A percentile compares a stretch with the other conserved stretches of the same genome.
These are phyloP conservation scores for Neuroterus valhalla DNA, from an alignment of 1,140 invertebrate genomes.

Conservation along the genomic window DNA sequence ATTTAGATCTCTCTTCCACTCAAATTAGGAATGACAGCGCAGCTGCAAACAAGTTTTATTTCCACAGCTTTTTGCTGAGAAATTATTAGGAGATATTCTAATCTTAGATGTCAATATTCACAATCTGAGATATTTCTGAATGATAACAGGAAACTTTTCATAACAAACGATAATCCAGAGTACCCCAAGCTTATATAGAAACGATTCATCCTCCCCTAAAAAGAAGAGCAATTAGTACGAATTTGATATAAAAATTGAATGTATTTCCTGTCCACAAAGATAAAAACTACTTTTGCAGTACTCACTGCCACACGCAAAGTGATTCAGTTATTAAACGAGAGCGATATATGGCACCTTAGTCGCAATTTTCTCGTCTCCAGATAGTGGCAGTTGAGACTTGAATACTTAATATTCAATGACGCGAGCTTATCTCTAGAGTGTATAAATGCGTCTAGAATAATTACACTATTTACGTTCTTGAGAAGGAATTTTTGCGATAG, in stretches of 20 bases:
- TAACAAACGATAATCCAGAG: neutral
- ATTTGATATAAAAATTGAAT: neutral
- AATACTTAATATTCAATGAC: constrained; percentile 2
- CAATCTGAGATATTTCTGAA: too few species aligned
- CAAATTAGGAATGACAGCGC: too few species aligned
- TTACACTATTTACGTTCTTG: neutral
- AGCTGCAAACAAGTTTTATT: too few species aligned
- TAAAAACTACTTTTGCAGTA: constrained; percentile 21
- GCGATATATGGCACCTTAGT: neutral
- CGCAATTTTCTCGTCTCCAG: neutral
- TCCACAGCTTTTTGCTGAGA: too few species aligned
- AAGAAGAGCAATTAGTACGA: constrained; percentile 16
- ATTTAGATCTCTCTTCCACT: too few species aligned
- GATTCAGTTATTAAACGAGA: neutral
- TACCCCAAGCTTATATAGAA: neutral
- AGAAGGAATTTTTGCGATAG: neutral
- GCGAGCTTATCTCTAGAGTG: neutral
- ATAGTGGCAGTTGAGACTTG: neutral
- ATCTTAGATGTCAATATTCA: too few species aligned
- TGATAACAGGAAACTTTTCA: too few species aligned
- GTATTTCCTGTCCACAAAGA: neutral
- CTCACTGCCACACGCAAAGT: too few species aligned
- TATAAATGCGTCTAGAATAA: neutral
- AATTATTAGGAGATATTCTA: too few species aligned
- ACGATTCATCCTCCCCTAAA: constrained; percentile 2